Evolutionary conservation across 2,888 invertebrate genomes (phyloP), one percentile per base, ranked within the genome.

Genomic region (Heterodera filipjevi): DNA sequence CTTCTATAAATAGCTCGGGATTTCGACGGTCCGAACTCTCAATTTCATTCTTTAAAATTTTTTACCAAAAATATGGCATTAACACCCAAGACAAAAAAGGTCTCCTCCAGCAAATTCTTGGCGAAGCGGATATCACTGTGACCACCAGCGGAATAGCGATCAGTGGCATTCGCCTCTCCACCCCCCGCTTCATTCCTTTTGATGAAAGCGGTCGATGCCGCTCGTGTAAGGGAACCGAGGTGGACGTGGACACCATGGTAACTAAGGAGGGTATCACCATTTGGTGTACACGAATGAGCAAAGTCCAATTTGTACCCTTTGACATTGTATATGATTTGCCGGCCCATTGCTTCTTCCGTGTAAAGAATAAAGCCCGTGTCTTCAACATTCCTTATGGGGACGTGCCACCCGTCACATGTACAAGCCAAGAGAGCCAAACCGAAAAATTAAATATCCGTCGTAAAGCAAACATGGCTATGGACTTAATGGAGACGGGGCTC

Each of bases 51-150:
- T n/a, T 8, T 70, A 16, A 44, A 35, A n/a, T n/a, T n/a, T n/a
- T n/a, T n/a, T n/a, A n/a, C n/a, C n/a, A n/a, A n/a, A 72, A 71
- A n/a, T 10, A 72, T 72, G 72, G 72, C 72, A 30, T 72, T 32
- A 72, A 72, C 59, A 72, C 22, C 3, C 33, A 35, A 0, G 35
- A 72, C 35, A 72, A 72, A 6, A 3, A 32, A 0, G 49, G 49
- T 19, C 35, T 72, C 22, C 1, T 39, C 22, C 5, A 32, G 6
- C 39, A 72, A n/a, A 72, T 72, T 12, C 19, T 72, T 0, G 53
- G 53, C 2, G 72, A 72, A 39, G 46, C 33, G 3, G 72, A 72
- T 10, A 22, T 72, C 1, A 46, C 6, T 22, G 12, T 72, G 2
- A 72, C 22, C 2, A 10, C 46, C 2, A 72, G 39, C 1, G 72